Evolutionary conservation across 2,797 vertebrate genomes (phyloP).

Genomic region (Cyclura pinguis): DNA sequence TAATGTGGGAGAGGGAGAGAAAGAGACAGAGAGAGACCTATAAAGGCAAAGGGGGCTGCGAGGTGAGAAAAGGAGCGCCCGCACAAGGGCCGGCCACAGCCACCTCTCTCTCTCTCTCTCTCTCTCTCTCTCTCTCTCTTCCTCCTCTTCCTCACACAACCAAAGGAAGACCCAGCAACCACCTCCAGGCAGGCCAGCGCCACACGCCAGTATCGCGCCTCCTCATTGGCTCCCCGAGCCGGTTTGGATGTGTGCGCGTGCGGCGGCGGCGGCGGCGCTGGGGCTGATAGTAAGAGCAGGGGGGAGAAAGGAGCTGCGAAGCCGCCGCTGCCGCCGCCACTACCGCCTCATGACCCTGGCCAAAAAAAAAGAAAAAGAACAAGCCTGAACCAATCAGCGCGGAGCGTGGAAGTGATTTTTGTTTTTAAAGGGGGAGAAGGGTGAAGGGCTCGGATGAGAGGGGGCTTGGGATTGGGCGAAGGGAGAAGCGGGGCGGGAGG

Average conservation of each 20-base stretch:
- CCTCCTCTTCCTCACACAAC: conserved; percentile 12
- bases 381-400: conserved; percentile 58
- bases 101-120: background rate
- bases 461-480: background rate
- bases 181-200: conserved; percentile 73
- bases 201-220: conserved; percentile 79
- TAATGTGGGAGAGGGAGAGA: background rate
- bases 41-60: background rate
- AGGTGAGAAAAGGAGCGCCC: background rate
- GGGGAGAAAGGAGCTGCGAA: background rate
- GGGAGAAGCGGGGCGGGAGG: background rate
- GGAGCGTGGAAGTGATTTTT: conserved; percentile 50
- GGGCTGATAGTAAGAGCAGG: background rate
- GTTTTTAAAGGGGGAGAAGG: background rate
- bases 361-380: background rate
- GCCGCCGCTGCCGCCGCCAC: too few species aligned
- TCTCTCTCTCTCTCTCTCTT: too few species aligned
- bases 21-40: background rate
- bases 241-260: background rate
- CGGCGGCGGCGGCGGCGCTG: background rate
- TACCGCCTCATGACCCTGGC: conserved; percentile 41
- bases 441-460: background rate
- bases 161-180: conserved; percentile 69
- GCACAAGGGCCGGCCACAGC: too few species aligned
- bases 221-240: conserved; percentile 68